Percentiles rank a stretch among this genome's conserved stretches.
Conservation (phyloP, 2,113 vertebrate genomes). For the Notothenia rossii region DNA sequence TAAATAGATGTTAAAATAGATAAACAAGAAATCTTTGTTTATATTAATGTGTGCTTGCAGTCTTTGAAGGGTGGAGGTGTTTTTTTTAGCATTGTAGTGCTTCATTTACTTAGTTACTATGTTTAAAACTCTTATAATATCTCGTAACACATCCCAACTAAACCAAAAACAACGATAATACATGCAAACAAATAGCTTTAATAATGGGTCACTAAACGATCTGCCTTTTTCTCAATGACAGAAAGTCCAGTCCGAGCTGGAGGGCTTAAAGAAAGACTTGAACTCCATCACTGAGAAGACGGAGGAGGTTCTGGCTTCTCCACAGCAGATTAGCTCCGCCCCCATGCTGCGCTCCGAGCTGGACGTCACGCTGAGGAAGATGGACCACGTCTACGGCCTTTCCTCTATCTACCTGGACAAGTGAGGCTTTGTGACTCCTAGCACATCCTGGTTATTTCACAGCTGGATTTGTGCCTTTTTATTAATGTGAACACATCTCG, state of each 20-base stretch:
- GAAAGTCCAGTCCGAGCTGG: constrained; percentile 93
- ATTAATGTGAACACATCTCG: fast-evolving
- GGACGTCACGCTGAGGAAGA: constrained; percentile 91
- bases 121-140: background rate
- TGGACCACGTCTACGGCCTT: constrained; percentile 92
- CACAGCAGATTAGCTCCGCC: constrained; percentile 83
- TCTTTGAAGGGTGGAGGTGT: background rate
- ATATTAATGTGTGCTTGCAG: no score
- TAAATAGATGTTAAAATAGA: no score
- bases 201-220: background rate
- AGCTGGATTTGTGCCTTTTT: background rate
- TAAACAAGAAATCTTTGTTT: no score
- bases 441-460: background rate
- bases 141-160: background rate
- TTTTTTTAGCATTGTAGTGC: background rate
- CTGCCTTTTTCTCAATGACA: constrained; percentile 50
- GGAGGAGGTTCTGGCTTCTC: constrained; percentile 86
- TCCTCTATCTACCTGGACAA: constrained; percentile 95
- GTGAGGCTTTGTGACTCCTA: constrained; percentile 78
- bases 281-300: constrained; percentile 85
- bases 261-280: constrained; percentile 89
- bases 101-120: background rate
- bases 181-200: no score
- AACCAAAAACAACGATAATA: background rate
- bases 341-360: constrained; percentile 91